phyloP scores from a whole-genome alignment of 1,140 invertebrate species.

The Drosophila mayri region DNA sequence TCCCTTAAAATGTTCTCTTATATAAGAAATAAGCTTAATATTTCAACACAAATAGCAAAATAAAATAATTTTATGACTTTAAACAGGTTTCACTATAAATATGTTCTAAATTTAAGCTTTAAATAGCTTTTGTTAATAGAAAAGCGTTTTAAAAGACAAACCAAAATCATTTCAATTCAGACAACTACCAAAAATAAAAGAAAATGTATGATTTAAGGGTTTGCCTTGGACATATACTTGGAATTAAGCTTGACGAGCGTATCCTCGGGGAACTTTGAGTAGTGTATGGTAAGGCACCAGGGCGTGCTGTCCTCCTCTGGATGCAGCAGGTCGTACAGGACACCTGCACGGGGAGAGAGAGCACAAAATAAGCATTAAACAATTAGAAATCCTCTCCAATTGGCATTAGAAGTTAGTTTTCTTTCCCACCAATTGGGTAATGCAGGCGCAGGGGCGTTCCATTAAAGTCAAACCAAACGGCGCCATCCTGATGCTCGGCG shows the following conservation, averaged over 20 bases:
- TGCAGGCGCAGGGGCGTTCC: conserved; percentile 97
- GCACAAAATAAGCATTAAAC: not conserved
- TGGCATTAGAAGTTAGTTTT: not conserved
- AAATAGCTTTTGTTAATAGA: not conserved
- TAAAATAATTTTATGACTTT: not conserved
- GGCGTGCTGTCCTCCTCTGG: conserved; percentile 91
- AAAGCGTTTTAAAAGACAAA: not conserved
- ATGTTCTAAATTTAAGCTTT: not conserved
- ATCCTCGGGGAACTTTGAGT: conserved; percentile 95
- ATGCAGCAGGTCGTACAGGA: conserved; percentile 93
- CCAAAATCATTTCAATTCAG: not conserved
- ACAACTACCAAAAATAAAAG: not conserved
- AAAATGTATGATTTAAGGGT: not conserved
- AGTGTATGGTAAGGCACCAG: conserved; percentile 98
- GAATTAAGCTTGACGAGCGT: conserved; percentile 91
- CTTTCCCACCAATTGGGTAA: conserved; percentile 93
- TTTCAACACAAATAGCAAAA: not conserved
- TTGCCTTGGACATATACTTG: conserved; percentile 86
- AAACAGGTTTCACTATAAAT: too few species aligned
- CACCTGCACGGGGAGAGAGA: conserved; percentile 70
- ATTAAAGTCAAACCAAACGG: conserved; percentile 98
- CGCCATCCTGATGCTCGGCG: conserved; percentile 92
- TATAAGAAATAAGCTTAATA: not conserved
- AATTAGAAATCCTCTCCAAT: not conserved
- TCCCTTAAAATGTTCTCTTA: not conserved